These are phyloP conservation scores for Isichthys henryi DNA, from an alignment of 2,113 vertebrate genomes.

Conservation along the genomic window DNA sequence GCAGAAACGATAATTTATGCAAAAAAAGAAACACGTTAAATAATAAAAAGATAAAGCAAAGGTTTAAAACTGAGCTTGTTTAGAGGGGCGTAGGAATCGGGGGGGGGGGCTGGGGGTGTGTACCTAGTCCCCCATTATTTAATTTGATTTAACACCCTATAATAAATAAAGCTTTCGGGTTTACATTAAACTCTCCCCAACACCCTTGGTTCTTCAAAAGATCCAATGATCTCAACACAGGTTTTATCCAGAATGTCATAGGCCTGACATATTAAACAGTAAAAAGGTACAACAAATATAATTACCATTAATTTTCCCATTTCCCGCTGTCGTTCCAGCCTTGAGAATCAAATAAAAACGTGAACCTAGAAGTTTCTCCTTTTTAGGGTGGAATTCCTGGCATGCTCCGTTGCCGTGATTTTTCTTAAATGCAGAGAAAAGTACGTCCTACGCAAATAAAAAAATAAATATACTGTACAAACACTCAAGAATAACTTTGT, in stretches of 20 bases:
- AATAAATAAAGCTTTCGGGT: neutral
- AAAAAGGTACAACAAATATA: slow-evolving; percentile 41
- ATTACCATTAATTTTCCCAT: slow-evolving; percentile 70
- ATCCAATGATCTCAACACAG: neutral
- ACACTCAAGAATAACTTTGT: neutral
- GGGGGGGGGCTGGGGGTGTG: neutral
- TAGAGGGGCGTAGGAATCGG: neutral
- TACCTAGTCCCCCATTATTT: neutral
- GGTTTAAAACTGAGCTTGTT: neutral
- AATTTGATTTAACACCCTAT: neutral
- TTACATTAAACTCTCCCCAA: neutral
- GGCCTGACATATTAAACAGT: neutral
- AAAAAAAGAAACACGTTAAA: neutral
- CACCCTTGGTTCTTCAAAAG: neutral
- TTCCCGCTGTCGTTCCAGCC: slow-evolving; percentile 12
- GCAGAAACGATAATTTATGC: neutral
- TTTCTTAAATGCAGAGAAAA: neutral
- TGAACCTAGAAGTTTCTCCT: neutral
- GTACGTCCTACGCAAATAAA: neutral
- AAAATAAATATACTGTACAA: neutral
- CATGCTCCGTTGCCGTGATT: slow-evolving; percentile 33
- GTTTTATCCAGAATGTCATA: neutral
- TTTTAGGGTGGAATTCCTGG: slow-evolving; percentile 29
- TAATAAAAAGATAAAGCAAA: neutral
- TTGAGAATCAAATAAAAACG: neutral